These are phyloP conservation scores for Clarias laeviceps DNA, from an alignment of 2,797 vertebrate genomes.

Conservation along the genomic window DNA sequence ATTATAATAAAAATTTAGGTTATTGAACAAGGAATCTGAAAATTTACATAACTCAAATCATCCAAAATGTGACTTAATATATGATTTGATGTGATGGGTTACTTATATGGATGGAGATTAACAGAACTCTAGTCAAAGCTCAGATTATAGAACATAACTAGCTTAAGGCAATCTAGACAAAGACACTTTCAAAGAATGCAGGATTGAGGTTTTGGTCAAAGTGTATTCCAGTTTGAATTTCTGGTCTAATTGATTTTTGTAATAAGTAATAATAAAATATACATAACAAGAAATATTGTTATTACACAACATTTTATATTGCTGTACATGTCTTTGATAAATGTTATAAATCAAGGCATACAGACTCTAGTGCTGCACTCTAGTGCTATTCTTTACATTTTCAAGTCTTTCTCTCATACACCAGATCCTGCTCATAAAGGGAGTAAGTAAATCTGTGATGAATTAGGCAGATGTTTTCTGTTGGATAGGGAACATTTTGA, in stretches of 20 bases:
- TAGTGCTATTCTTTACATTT: too few species aligned
- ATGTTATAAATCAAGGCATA: too few species aligned
- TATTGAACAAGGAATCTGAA: too few species aligned
- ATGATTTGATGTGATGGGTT: too few species aligned
- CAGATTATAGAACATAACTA: neutral
- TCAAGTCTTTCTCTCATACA: neutral
- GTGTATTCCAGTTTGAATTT: neutral
- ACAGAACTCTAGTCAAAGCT: neutral
- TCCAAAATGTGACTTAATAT: too few species aligned
- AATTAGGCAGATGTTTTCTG: neutral
- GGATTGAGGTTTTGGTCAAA: neutral
- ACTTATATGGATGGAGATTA: neutral
- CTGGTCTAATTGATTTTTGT: neutral
- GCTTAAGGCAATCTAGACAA: neutral
- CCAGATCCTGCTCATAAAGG: neutral
- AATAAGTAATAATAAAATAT: neutral
- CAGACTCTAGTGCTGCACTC: too few species aligned
- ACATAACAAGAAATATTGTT: too few species aligned
- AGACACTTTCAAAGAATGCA: neutral
- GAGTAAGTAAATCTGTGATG: neutral
- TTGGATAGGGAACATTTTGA: neutral
- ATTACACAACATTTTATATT: too few species aligned
- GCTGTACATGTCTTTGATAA: too few species aligned
- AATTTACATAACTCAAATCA: too few species aligned
- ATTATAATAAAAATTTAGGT: too few species aligned